Evolutionary conservation across 2,888 invertebrate genomes (phyloP), one percentile per base, ranked within the genome.

Genomic region (Trissonchulus sp.): DNA sequence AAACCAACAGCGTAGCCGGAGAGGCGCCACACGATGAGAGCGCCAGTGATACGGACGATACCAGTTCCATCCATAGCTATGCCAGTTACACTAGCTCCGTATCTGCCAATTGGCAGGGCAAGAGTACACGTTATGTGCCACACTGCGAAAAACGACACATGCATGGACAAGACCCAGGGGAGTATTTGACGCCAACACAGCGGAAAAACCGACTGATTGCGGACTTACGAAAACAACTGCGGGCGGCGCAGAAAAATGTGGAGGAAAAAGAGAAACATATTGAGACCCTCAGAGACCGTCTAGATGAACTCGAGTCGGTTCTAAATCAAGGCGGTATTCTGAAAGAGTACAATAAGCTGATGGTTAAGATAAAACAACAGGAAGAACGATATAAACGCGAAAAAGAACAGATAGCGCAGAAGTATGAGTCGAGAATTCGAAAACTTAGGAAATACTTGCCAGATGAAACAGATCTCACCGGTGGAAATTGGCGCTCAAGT

Each of bases 151-250:
- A 33, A 30, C 48, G 36, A 18, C 75, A 37, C 48, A 28, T 63
- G 8, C 2, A 36, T 28, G 63, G 34, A 15, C 68, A 18, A 18
- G 74, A 77, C 3, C 76, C 77, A 2, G 79, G 78, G 30, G 80
- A 80, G 65, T 83, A 83, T 75, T 76, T 83, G 34, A 83, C 83
- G 31, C 83, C 83, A 2, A 83, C 81, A 0, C 83, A 83, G 71
- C 73, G 82, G 36, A 79, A 79, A 75, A 81, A 80, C 62, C 76
- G 76, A 28, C 80, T 81, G 36, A 48, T 75, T 18, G 72, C 72
- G 2, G 71, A 73, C 18, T 31, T 75, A 31, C n/a, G 36, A 33
- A 35, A 73, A 73, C 30, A 73, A 3, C 60, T 75, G 15, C 28
- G 60, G 38, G 3, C 3, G 1, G 48, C 72, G 2, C 34, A 36